phyloP scores from a whole-genome alignment of 2,113 vertebrate species.

The Coracopsis vasa region DNA sequence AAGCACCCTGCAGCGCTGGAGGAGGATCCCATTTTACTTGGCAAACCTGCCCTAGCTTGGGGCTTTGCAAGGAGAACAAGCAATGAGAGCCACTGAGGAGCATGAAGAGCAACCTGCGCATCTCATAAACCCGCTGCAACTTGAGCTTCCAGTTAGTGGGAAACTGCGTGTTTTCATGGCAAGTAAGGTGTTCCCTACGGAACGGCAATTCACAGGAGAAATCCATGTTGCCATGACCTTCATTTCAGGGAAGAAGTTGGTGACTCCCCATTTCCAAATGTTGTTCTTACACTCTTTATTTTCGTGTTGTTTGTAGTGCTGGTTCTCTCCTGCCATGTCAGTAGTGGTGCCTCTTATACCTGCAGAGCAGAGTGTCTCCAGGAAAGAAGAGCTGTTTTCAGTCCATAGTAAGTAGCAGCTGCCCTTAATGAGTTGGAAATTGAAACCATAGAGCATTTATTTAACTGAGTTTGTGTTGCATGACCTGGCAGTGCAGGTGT shows the following conservation, averaged over 20 bases:
- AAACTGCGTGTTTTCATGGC: neutral
- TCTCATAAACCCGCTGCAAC: neutral
- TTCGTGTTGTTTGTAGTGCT: neutral
- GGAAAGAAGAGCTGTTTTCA: constrained; percentile 43
- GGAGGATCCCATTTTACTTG: neutral
- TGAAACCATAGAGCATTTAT: neutral
- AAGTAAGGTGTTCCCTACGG: neutral
- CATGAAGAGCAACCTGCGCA: neutral
- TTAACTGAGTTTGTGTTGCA: neutral
- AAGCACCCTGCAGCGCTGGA: neutral
- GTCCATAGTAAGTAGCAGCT: constrained; percentile 38
- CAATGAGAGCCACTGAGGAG: neutral
- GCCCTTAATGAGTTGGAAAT: constrained; percentile 1
- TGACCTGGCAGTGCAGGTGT: neutral
- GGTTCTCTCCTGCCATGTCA: neutral
- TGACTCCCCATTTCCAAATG: neutral
- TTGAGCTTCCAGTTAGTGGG: neutral
- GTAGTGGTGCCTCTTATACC: constrained; percentile 8
- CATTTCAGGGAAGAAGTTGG: neutral
- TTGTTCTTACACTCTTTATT: neutral
- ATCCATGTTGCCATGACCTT: neutral
- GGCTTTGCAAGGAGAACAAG: neutral
- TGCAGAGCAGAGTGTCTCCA: constrained; percentile 11
- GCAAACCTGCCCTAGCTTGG: neutral
- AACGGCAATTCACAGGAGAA: neutral